phyloP scores from a whole-genome alignment of 2,797 vertebrate species.

The Phrynocephalus vlangalii region DNA sequence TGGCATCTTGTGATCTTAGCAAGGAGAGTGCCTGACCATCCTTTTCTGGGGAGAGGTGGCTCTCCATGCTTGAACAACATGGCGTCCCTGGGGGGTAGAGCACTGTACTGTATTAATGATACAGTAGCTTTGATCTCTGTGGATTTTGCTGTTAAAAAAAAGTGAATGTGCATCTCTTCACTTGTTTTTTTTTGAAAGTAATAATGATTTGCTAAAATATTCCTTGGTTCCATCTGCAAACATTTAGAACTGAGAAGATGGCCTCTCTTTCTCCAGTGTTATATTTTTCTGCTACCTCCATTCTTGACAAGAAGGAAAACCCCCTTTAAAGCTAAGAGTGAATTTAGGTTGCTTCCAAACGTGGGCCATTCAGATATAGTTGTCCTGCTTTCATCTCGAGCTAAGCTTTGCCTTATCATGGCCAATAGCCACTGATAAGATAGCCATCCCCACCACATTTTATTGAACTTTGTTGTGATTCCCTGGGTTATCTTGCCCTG shows the following conservation, averaged over 20 bases:
- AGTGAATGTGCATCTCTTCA: too few relatives aligned
- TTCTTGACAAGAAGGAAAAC: not conserved
- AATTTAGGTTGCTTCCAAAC: not conserved
- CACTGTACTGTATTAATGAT: not conserved
- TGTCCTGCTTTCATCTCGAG: not conserved
- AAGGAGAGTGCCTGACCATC: too few relatives aligned
- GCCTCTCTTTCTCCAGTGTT: not conserved
- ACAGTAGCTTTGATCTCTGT: not conserved
- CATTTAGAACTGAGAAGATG: not conserved
- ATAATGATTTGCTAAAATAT: not conserved
- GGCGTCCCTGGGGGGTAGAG: too few relatives aligned
- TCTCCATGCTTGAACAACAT: too few relatives aligned
- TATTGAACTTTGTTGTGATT: too few relatives aligned
- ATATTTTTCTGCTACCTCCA: not conserved
- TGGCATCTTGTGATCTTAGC: too few relatives aligned
- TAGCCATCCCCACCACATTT: too few relatives aligned
- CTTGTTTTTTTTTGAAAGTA: not conserved
- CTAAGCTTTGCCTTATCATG: not conserved
- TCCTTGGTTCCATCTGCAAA: not conserved
- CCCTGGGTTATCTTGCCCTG: too few relatives aligned
- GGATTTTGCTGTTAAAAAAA: too few relatives aligned
- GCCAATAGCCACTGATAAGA: not conserved
- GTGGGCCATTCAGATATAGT: not conserved
- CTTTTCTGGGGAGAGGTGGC: too few relatives aligned
- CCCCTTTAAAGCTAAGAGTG: not conserved